A percentile compares a stretch with the other conserved stretches of the same genome.
These are phyloP conservation scores for Hipparchia semele DNA, from an alignment of 2,888 invertebrate species.

Conservation along the genomic window DNA sequence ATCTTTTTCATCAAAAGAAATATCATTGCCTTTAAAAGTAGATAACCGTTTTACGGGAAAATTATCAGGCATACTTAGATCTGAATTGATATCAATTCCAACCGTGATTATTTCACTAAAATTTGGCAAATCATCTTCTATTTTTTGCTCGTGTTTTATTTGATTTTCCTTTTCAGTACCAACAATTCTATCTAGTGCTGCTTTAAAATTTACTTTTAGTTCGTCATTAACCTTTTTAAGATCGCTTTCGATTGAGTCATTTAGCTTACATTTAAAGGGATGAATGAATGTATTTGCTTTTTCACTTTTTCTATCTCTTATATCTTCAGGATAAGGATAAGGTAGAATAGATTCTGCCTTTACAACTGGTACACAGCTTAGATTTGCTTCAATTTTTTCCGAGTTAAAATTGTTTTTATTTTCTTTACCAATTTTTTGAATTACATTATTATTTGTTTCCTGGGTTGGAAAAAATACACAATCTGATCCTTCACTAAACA, in stretches of 20 bases:
- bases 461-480: conserved; percentile 60
- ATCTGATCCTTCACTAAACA: conserved; percentile 68
- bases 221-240: conserved; percentile 69
- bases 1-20: conserved; percentile 11
- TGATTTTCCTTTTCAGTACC: conserved; percentile 49
- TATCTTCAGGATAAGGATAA: conserved; percentile 61
- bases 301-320: conserved; percentile 40
- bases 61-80: neutral
- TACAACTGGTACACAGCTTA: conserved; percentile 52
- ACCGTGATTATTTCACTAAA: conserved; percentile 35
- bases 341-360: conserved; percentile 66
- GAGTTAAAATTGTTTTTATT: conserved; percentile 18
- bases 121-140: conserved; percentile 1
- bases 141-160: neutral
- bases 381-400: conserved; percentile 20
- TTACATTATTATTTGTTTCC: conserved; percentile 54
- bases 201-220: conserved; percentile 66
- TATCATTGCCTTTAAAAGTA: conserved; percentile 31
- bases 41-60: conserved; percentile 10
- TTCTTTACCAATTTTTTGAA: conserved; percentile 40
- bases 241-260: conserved; percentile 59
- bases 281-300: conserved; percentile 43
- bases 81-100: conserved; percentile 19
- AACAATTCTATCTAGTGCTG: conserved; percentile 68
- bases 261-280: conserved; percentile 38